Conservation (phyloP, 2,113 vertebrate genomes). For the Toxostoma redivivum region DNA sequence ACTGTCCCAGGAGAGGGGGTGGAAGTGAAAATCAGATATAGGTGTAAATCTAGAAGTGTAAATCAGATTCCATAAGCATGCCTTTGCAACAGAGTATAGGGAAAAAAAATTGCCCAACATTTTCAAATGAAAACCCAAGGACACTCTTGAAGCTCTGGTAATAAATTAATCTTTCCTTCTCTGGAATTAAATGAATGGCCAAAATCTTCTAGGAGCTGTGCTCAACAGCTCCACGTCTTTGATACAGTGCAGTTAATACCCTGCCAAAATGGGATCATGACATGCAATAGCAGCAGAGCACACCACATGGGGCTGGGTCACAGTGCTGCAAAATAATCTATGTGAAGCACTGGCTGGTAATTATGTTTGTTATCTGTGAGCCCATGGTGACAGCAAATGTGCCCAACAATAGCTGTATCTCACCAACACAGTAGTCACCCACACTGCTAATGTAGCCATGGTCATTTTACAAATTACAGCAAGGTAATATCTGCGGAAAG, state of each 20-base stretch:
- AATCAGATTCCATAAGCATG: conserved; percentile 5
- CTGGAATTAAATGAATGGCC: neutral
- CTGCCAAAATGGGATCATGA: neutral
- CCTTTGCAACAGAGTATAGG: neutral
- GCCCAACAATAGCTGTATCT: neutral
- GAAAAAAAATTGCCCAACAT: neutral
- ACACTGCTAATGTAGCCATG: neutral
- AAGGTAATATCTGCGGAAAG: neutral
- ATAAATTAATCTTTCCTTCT: neutral
- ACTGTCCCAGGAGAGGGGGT: neutral
- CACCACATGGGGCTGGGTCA: neutral
- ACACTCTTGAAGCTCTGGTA: neutral
- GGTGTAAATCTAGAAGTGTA: neutral
- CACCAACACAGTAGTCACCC: neutral
- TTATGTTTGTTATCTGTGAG: conserved; percentile 24
- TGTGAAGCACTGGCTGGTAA: neutral
- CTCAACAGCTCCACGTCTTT: neutral
- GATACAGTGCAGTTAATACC: neutral
- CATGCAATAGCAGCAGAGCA: neutral
- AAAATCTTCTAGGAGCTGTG: neutral
- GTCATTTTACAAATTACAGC: neutral
- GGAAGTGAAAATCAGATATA: conserved; percentile 34
- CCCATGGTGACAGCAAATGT: neutral
- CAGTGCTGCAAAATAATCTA: neutral
- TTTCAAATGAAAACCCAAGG: neutral